Evolutionary conservation across 1,140 invertebrate genomes (phyloP).

Genomic region (Calycopis cecrops): DNA sequence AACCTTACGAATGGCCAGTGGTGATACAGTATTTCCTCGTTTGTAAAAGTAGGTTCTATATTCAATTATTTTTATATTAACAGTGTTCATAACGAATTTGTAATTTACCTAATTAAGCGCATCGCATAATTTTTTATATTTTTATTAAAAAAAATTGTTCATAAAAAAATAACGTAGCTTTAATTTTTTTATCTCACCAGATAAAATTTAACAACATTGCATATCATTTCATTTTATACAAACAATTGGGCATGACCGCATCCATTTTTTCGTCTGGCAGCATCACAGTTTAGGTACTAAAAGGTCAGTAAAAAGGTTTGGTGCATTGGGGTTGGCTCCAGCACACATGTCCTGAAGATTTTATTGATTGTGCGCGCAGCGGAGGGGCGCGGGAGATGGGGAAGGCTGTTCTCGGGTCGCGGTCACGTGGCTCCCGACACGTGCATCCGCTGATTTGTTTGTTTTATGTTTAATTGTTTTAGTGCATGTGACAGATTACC

Average conservation of each 20-base stretch:
- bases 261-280: not conserved
- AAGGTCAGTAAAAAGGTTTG: constrained; percentile 25
- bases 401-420: constrained; percentile 15
- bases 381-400: constrained; percentile 27
- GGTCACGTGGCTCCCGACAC: constrained; percentile 13
- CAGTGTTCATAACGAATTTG: not conserved
- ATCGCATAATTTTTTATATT: not conserved
- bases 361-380: constrained; percentile 53
- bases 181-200: not conserved
- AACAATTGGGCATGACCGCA: not conserved
- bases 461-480: not conserved
- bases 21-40: constrained; percentile 22
- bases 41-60: constrained; percentile 31
- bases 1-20: constrained; percentile 32
- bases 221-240: not conserved
- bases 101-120: not conserved
- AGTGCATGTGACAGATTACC: not conserved
- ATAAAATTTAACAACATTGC: too few relatives aligned
- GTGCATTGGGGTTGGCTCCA: constrained; percentile 28
- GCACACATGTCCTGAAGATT: constrained; percentile 32
- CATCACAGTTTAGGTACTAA: constrained; percentile 13
- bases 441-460: constrained; percentile 10
- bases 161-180: too few relatives aligned
- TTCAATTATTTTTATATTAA: constrained; percentile 14
- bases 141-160: not conserved